Base-by-base conservation (phyloP, 2,888 invertebrate species). In the Entomobrya proxima region DNA sequence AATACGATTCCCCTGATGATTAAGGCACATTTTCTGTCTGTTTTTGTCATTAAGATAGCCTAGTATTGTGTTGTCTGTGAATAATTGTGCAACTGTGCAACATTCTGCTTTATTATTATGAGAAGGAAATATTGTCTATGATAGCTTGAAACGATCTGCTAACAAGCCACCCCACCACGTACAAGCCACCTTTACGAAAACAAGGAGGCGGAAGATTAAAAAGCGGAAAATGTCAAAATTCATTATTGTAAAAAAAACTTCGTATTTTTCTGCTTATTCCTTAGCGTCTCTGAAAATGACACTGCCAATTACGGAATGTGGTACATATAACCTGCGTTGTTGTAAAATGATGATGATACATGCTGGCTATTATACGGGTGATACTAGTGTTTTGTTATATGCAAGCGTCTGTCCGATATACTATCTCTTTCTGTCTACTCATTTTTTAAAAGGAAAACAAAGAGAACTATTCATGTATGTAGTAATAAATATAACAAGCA, bases 171-270 rank as follows among this genome's bases (percentile, higher is more conserved):
- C 30, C 50, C 50, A 6, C 24, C 47, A 77, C 61, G 64, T 40
- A 47, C 18, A 77, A 18, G 15, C 27, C 40, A 67, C 64, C 37
- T 67, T 67, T 27, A 37, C 7, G 9, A 32, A 18, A 50, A 32
- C 0, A 30, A 47, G 30, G 11, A 85, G 78, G 79, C 85, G 85
- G 85, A 85, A 79, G 85, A 85, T 69, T 79, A 58, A 85, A 77
- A 78, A 74, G 52, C 40, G 64, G 72, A 47, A 85, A 84, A 79
- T 64, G 85, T 85, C 85, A 85, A 74, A 85, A 79, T 85, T 74
- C 85, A 79, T 85, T 78, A 77, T 11, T 72, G 35, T 30, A 58
- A 32, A 80, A 44, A 74, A 52, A 24, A 13, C 15, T 55, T n/a
- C n/a, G 32, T 47, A 27, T 27, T 61, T 82, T 27, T 58, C 30